Percentiles rank a stretch among this genome's conserved stretches.
Conservation (phyloP, 53 echinoderm and acorn worm genomes). For the Temnopleurus reevesii region DNA sequence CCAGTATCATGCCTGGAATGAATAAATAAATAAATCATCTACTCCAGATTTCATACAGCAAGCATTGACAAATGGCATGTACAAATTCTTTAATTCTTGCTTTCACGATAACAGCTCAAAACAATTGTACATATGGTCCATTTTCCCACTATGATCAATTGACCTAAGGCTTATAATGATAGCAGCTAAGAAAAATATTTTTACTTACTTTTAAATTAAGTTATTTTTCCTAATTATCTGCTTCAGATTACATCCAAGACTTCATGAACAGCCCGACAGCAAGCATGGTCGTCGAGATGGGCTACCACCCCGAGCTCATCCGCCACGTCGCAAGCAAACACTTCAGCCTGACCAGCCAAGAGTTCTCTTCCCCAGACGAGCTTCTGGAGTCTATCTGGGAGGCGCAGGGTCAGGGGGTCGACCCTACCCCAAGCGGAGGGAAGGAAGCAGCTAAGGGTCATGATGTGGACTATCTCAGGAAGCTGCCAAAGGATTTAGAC, state of each 20-base stretch:
- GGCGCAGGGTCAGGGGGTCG: background rate
- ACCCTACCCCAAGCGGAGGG: background rate
- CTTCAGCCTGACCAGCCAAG: background rate
- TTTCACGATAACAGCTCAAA: no score
- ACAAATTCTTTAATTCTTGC: no score
- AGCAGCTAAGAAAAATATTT: no score
- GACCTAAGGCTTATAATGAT: no score
- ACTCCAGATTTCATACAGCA: no score
- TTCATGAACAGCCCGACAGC: constrained; percentile 1
- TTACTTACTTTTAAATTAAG: no score
- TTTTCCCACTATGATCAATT: no score
- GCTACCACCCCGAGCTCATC: background rate
- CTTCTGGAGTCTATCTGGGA: constrained; percentile 38
- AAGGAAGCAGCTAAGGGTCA: background rate
- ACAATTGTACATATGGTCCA: no score
- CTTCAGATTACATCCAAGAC: constrained; percentile 4
- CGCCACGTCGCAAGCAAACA: background rate
- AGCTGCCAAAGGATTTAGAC: background rate
- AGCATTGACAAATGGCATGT: no score
- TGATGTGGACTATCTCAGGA: background rate
- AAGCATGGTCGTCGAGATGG: constrained; percentile 46
- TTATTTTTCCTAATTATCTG: no score
- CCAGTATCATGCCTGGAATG: no score
- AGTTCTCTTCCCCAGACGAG: background rate
- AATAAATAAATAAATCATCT: no score